phyloP scores from a whole-genome alignment of 2,113 vertebrate genomes.

The Nothoprocta perdicaria region DNA sequence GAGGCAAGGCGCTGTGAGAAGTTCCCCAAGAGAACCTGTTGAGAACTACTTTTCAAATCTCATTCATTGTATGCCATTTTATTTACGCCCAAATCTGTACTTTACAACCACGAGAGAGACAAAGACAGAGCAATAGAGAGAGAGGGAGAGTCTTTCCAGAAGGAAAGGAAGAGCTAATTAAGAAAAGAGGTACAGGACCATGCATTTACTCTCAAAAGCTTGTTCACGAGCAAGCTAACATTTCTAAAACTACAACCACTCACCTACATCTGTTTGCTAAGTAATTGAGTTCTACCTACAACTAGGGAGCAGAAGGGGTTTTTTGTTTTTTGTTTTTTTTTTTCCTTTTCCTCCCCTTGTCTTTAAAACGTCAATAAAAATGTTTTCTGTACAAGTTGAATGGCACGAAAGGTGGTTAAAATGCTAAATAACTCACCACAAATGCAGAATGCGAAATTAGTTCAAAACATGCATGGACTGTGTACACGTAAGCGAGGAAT shows the following conservation, averaged over 20 bases:
- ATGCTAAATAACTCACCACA: slow-evolving; percentile 75
- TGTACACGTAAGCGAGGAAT: slow-evolving; percentile 79
- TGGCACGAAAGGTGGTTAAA: slow-evolving; percentile 79
- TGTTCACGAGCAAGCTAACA: slow-evolving; percentile 83
- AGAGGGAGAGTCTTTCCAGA: slow-evolving; percentile 70
- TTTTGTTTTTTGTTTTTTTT: slow-evolving; percentile 45
- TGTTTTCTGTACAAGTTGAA: slow-evolving; percentile 85
- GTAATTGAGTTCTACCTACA: slow-evolving; percentile 83
- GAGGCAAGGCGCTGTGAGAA: slow-evolving; percentile 43
- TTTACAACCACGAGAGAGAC: slow-evolving; percentile 75
- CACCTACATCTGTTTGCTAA: slow-evolving; percentile 81
- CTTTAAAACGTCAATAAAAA: slow-evolving; percentile 81
- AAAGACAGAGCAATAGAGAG: slow-evolving; percentile 57
- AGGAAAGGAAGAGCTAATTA: slow-evolving; percentile 77
- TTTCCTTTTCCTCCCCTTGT: slow-evolving; percentile 65
- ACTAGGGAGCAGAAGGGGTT: slow-evolving; percentile 79
- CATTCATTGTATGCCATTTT: background rate
- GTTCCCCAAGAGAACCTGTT: slow-evolving; percentile 47
- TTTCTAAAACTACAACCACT: slow-evolving; percentile 85
- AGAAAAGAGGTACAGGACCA: slow-evolving; percentile 81
- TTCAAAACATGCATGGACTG: slow-evolving; percentile 80
- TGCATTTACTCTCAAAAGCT: slow-evolving; percentile 85
- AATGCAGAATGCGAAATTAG: slow-evolving; percentile 77
- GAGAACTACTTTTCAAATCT: slow-evolving; percentile 71
- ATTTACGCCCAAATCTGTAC: slow-evolving; percentile 74